Conservation (phyloP, 2,113 vertebrate genomes). For the Penelope pileata region DNA sequence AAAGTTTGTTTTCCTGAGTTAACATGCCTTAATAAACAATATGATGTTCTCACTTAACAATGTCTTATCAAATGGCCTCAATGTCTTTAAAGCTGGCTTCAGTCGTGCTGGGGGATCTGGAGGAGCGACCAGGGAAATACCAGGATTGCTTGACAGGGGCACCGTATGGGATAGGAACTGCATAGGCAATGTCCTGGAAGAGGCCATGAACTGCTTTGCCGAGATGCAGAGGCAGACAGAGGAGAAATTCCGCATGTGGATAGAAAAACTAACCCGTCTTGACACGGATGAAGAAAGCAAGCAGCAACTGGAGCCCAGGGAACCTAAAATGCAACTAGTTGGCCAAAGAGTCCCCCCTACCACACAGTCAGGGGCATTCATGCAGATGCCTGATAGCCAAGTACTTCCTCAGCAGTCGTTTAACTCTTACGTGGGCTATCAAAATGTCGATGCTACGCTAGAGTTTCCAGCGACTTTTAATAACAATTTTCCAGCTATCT, state of each 20-base stretch:
- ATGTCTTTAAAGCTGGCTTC: conserved; percentile 96
- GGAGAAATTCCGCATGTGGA: conserved; percentile 90
- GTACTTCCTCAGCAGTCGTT: conserved; percentile 80
- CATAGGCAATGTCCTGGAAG: conserved; percentile 91
- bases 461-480: conserved; percentile 78
- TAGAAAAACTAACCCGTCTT: conserved; percentile 89
- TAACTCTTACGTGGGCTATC: conserved; percentile 78
- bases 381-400: conserved; percentile 81
- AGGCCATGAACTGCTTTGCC: conserved; percentile 92
- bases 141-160: conserved; percentile 88
- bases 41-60: conserved; percentile 67
- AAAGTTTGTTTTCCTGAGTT: conserved; percentile 66
- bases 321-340: conserved; percentile 78
- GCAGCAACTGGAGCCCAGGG: conserved; percentile 82
- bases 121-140: conserved; percentile 86
- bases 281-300: conserved; percentile 88
- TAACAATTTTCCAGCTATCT: conserved; percentile 76
- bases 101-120: conserved; percentile 86
- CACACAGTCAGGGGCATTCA: conserved; percentile 79
- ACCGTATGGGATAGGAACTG: conserved; percentile 88
- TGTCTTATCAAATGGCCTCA: conserved; percentile 92
- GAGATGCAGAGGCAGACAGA: conserved; percentile 93
- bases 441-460: conserved; percentile 71
- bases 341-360: conserved; percentile 75
- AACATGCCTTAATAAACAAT: conserved; percentile 74